Percentiles rank a stretch among this genome's conserved stretches.
Evolutionary conservation across 2,888 invertebrate species (phyloP).

Genomic region (Archaeoteleia sp.): DNA sequence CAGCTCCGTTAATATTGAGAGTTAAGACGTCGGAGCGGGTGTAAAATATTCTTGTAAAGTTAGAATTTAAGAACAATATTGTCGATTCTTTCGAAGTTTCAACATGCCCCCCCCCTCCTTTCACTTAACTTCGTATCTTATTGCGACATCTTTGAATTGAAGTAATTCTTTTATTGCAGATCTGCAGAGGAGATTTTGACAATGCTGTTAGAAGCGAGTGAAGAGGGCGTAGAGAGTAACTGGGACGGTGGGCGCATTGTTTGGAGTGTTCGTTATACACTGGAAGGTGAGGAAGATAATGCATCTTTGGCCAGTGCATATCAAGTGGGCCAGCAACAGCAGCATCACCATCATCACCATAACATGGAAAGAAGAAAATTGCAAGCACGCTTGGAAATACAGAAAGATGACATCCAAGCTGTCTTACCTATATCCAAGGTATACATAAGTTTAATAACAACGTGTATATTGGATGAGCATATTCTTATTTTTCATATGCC

Average conservation of each 20-base stretch:
- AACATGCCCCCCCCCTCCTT: too few relatives aligned
- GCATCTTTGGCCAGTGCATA: slow-evolving; percentile 65
- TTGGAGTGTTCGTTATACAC: slow-evolving; percentile 88
- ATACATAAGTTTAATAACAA: slow-evolving; percentile 57
- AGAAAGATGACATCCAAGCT: slow-evolving; percentile 95
- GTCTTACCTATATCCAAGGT: slow-evolving; percentile 96
- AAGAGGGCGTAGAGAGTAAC: slow-evolving; percentile 81
- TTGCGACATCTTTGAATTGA: neutral
- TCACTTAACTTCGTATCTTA: too few relatives aligned
- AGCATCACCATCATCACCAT: slow-evolving; percentile 62
- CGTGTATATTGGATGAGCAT: neutral
- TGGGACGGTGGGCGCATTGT: slow-evolving; percentile 90
- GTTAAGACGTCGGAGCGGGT: too few relatives aligned
- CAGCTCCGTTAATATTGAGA: too few relatives aligned
- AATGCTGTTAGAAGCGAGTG: slow-evolving; percentile 92
- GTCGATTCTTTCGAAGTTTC: too few relatives aligned
- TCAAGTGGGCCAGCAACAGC: slow-evolving; percentile 58
- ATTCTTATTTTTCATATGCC: too few relatives aligned
- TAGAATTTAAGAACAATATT: too few relatives aligned
- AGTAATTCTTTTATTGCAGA: slow-evolving; percentile 54
- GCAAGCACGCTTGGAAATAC: slow-evolving; percentile 89
- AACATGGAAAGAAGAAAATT: slow-evolving; percentile 78
- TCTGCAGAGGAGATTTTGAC: slow-evolving; percentile 89
- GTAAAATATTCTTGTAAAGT: too few relatives aligned
- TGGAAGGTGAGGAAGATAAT: slow-evolving; percentile 77